These are phyloP conservation scores for Leptopilina boulardi DNA, from an alignment of 1,140 invertebrate species.

Conservation along the genomic window DNA sequence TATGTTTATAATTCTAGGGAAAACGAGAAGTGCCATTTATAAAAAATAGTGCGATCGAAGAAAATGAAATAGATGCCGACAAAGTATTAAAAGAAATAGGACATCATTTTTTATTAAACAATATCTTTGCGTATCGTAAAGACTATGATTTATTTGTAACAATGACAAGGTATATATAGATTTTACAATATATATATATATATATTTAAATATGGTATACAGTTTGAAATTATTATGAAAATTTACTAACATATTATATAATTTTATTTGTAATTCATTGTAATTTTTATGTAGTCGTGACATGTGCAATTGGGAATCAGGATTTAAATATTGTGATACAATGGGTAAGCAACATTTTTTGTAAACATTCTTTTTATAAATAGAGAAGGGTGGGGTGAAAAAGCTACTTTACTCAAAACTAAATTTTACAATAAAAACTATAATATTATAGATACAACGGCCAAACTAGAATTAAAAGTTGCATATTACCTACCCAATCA, in stretches of 20 bases:
- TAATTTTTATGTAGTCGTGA: conserved; percentile 38
- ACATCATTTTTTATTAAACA: conserved; percentile 60
- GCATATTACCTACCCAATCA: too few species aligned
- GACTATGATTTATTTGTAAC: conserved; percentile 49
- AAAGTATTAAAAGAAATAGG: conserved; percentile 55
- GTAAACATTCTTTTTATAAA: too few species aligned
- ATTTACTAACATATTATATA: too few species aligned
- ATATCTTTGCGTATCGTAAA: conserved; percentile 43
- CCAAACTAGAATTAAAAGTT: too few species aligned
- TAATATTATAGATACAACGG: too few species aligned
- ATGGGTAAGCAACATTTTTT: conserved; percentile 30
- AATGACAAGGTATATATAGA: conserved; percentile 48
- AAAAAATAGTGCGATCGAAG: conserved; percentile 47
- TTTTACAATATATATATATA: too few species aligned
- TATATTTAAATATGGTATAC: too few species aligned
- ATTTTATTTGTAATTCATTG: too few species aligned
- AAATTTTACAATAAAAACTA: too few species aligned
- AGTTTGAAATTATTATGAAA: too few species aligned
- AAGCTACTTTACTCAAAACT: too few species aligned
- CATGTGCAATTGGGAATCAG: conserved; percentile 34
- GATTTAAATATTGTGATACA: conserved; percentile 35
- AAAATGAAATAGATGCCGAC: conserved; percentile 58
- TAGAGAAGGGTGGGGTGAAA: too few species aligned
- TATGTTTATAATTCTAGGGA: neutral
- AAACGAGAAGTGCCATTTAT: conserved; percentile 42